Percentiles rank a stretch among this genome's conserved stretches.
Conservation (phyloP, 2,888 invertebrate species). For the Gasteruption jaculator region DNA sequence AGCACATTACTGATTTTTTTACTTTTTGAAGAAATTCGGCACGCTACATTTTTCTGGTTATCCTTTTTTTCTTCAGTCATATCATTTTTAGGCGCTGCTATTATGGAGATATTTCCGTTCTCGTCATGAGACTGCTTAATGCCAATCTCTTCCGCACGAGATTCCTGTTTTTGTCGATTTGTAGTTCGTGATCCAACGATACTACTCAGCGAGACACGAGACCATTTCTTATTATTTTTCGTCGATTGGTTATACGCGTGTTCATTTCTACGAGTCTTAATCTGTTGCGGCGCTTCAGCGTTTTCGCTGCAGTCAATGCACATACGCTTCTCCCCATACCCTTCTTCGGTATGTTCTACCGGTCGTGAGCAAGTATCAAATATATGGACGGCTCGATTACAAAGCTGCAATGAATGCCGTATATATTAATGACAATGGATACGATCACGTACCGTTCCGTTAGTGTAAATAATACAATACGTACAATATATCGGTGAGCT, state of each 20-base stretch:
- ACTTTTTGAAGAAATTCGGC: too few species aligned
- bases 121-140: too few species aligned
- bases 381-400: slow-evolving; percentile 11
- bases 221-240: slow-evolving; percentile 4
- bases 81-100: too few species aligned
- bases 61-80: too few species aligned
- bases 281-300: slow-evolving; percentile 4
- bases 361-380: slow-evolving; percentile 10
- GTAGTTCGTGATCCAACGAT: too few species aligned
- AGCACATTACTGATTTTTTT: too few species aligned
- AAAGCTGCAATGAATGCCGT: too few species aligned
- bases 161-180: too few species aligned
- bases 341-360: slow-evolving; percentile 8
- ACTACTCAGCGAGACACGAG: neutral
- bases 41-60: too few species aligned
- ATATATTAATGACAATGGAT: slow-evolving; percentile 4
- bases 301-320: slow-evolving; percentile 10
- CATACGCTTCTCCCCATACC: slow-evolving; percentile 11
- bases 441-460: neutral
- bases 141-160: too few species aligned
- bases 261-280: slow-evolving; percentile 11
- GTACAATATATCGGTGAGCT: slow-evolving; percentile 12
- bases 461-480: slow-evolving; percentile 4
- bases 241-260: slow-evolving; percentile 11
- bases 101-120: too few species aligned